Evolutionary conservation across 2,797 vertebrate species (phyloP), one percentile per base, ranked within the genome.

Genomic region (Potorous gilbertii): DNA sequence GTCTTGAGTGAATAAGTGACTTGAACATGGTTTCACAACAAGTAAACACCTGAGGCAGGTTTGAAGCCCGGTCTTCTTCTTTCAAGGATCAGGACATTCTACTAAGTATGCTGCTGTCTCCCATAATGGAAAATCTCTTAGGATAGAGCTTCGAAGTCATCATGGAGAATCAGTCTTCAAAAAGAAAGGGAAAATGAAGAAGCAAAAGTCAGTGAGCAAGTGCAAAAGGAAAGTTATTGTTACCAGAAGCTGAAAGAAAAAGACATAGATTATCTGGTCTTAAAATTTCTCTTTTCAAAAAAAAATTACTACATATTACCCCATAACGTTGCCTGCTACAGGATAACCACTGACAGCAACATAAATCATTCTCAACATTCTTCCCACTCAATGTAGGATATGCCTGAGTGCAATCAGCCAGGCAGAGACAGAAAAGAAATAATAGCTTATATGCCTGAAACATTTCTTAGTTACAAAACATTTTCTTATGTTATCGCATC

Each of bases 161-260:
- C 52, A 13, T 40, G 94, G 14, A 96, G 5, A 94, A 28, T 27
- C 27, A 52, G 92, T 34, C 92, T 95, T 34, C 46, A 95, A 54
- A 92, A 94, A 18, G 9, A 95, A 18, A 21, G 91, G 52, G n/a
- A 87, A 96, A 94, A 89, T 31, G 10, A 56, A n/a, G 0, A 87
- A 28, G 2, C 0, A 94, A 91, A 40, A 97, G 91, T 87, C 96
- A 96, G 94, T 93, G 57, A 92, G 11, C 91, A 46, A 29, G 28
- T 90, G 55, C 81, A 90, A 90, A 96, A 81, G 24, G 1, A 92
- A 31, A 50, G 55, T 24, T 59, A 52, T 90, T 74, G 55, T 55
- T 94, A 24, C n/a, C 54, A 94, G 50, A 34, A 28, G 92, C 81
- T 96, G 57, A 97, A 94, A 46, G 93, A 95, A 40, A 92, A 74